Base-by-base conservation (phyloP, 35 echinoderm and acorn worm genomes). In the Holothuria glaberrima region DNA sequence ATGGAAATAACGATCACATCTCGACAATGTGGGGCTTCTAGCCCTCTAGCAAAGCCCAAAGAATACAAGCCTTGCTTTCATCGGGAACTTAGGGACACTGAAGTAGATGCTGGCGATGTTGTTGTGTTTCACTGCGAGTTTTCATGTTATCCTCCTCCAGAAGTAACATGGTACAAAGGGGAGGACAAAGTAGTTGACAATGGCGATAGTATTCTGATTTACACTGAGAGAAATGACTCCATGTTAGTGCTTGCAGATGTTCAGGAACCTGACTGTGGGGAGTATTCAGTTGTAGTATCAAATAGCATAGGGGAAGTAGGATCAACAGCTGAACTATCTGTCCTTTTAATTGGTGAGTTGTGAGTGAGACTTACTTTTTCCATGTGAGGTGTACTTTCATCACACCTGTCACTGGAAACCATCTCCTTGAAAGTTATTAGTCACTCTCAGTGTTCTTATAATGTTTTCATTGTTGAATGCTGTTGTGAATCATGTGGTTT, bases 201-300 rank as follows among this genome's bases (percentile, higher is more conserved):
- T 33, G 90, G 75, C 2, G 94, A 94, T 66, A 69, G 82, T 28
- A 92, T 91, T 91, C 65, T 99, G 26, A 75, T 95, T 4, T 95
- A 93, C 59, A 93, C 93, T 13, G 85, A 95, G 32, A 61, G 91
- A 58, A 75, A 68, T 46, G 88, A 62, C 21, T 86, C 78, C 60
- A 93, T 94, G 84, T 60, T 99, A 77, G 91, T 93, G 20, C 79
- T 99, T 63, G 91, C 90, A 86, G 93, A 99, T 78, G 97, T 99
- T 13, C 89, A 82, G 18, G 75, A 81, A 58, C 30, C 64, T 34
- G 97, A 99, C 64, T 79, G 59, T 16, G 97, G 90, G 14, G 88
- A 89, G 56, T 99, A 99, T 64, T 89, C 88, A 36, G 97, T 92
- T 4, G 89, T 71, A 4, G 83, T 94, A 17, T 67, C 80, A 24